phyloP scores from a whole-genome alignment of 2,113 vertebrate species.

The Anhinga rufa region DNA sequence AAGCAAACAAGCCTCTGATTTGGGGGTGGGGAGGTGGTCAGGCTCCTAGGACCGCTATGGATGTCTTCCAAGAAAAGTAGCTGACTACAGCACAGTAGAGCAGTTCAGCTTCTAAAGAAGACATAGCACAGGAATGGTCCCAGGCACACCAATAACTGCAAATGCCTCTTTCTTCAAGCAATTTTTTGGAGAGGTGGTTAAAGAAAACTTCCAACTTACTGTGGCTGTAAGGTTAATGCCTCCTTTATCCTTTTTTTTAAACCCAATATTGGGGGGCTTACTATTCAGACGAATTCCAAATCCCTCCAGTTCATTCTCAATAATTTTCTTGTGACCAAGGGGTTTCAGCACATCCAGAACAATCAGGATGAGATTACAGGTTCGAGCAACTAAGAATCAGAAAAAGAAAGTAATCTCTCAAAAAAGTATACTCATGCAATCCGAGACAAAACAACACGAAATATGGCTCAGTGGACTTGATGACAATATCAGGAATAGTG shows the following conservation, averaged over 20 bases:
- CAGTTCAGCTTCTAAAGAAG: not conserved
- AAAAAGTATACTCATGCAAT: not conserved
- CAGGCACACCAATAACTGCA: not conserved
- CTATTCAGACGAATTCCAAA: constrained; percentile 98
- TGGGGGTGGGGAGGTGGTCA: not conserved
- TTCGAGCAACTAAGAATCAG: constrained; percentile 86
- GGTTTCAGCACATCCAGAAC: constrained; percentile 97
- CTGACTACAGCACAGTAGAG: not conserved
- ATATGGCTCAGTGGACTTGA: not conserved
- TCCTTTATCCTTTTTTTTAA: constrained; percentile 98
- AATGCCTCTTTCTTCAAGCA: not conserved
- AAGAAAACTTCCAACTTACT: constrained; percentile 71
- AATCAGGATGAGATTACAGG: constrained; percentile 97
- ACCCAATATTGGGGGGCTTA: constrained; percentile 95
- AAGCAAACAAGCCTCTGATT: not conserved
- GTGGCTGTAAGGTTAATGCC: constrained; percentile 98
- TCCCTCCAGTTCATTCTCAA: constrained; percentile 96
- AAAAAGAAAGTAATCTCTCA: not conserved
- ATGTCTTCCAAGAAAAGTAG: not conserved
- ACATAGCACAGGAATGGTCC: not conserved
- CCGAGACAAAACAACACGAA: not conserved
- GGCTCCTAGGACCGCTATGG: not conserved
- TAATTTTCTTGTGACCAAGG: constrained; percentile 95
- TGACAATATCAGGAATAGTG: not conserved
- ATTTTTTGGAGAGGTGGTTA: not conserved